Evolutionary conservation across 1,140 invertebrate species (phyloP).

Genomic region (Sarcophaga peregrina): DNA sequence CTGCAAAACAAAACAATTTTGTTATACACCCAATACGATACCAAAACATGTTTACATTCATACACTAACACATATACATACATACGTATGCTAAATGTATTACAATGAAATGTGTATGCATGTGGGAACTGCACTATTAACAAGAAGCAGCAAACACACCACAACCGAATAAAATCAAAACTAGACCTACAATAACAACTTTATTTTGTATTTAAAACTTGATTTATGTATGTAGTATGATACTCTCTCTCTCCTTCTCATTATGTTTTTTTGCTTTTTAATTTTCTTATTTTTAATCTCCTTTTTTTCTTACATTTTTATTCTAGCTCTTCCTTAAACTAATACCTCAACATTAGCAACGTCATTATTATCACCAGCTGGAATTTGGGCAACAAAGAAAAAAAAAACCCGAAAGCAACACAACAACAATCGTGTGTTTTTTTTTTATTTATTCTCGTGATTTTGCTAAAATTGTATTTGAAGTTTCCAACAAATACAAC

Average conservation of each 20-base stretch:
- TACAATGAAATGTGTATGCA: no score
- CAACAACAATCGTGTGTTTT: not conserved
- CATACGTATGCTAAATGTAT: no score
- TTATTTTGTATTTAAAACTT: not conserved
- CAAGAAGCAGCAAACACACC: no score
- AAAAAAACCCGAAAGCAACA: not conserved
- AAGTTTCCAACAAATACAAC: not conserved
- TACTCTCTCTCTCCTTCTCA: not conserved
- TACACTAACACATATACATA: no score
- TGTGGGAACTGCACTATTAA: no score
- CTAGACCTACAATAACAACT: not conserved
- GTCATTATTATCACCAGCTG: not conserved
- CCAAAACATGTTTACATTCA: no score
- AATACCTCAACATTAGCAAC: not conserved
- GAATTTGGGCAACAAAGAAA: not conserved
- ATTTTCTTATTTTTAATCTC: no score
- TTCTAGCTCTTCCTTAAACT: not conserved
- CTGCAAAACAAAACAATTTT: no score
- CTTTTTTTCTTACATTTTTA: no score
- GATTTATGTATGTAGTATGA: not conserved
- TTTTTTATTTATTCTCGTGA: not conserved
- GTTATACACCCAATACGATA: no score
- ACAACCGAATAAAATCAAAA: no score
- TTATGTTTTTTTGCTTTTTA: not conserved
- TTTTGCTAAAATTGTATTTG: not conserved